Percentiles rank a stretch among this genome's conserved stretches.
Conservation (phyloP, 92 coral and sea anemone genomes). For the Zoanthus sociatus region DNA sequence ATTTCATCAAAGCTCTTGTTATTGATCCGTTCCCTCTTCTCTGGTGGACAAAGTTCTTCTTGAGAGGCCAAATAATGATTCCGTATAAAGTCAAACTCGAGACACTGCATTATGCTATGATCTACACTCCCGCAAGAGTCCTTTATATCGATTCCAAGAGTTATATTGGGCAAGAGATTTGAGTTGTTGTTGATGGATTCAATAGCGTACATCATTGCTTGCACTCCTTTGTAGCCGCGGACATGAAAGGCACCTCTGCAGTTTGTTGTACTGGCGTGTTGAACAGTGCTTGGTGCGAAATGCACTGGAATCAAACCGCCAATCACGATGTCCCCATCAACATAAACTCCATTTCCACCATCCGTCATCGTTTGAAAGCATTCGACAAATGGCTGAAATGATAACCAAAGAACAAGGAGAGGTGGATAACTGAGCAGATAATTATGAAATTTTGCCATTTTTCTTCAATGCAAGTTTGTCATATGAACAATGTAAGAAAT, state of each 20-base stretch:
- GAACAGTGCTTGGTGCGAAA: constrained; percentile 63
- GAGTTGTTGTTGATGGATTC: constrained; percentile 60
- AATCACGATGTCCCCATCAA: constrained; percentile 62
- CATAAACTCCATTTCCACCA: constrained; percentile 24
- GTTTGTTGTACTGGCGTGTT: constrained; percentile 60
- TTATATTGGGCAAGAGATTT: constrained; percentile 65
- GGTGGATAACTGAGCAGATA: not conserved
- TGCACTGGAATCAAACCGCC: constrained; percentile 79
- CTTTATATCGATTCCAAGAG: constrained; percentile 77
- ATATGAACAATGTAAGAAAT: not conserved
- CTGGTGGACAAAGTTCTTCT: constrained; percentile 1
- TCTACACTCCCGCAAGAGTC: constrained; percentile 85
- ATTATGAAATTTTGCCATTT: constrained; percentile 19
- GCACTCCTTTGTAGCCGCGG: constrained; percentile 74
- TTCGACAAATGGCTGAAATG: not conserved
- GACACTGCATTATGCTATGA: constrained; percentile 80
- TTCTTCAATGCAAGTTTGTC: not conserved
- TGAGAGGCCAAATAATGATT: constrained; percentile 37
- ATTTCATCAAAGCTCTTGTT: not conserved
- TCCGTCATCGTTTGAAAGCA: not conserved
- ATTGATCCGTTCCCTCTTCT: not conserved
- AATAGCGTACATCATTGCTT: constrained; percentile 80
- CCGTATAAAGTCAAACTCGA: constrained; percentile 76
- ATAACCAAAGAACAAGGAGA: constrained; percentile 8
- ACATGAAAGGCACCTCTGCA: constrained; percentile 69